Evolutionary conservation across 2,888 invertebrate species (phyloP).

Genomic region (Fabriciana adippe): DNA sequence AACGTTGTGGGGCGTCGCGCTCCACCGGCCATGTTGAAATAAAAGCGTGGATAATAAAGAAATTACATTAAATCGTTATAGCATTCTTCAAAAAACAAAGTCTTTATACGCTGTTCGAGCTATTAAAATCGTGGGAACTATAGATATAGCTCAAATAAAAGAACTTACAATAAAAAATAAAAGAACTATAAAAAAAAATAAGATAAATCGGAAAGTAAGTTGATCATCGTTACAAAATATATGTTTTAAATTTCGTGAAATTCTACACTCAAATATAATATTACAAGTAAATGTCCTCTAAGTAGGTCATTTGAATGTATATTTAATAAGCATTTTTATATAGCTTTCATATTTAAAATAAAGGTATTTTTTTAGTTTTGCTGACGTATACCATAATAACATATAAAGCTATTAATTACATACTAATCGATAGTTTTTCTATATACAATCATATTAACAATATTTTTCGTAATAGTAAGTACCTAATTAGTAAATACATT

Average conservation of each 20-base stretch:
- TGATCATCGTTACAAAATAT: conserved; percentile 25
- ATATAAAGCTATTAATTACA: no score
- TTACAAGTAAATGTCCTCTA: conserved; percentile 21
- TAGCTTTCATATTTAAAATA: background rate
- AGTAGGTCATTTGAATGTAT: conserved; percentile 13
- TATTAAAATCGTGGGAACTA: conserved; percentile 20
- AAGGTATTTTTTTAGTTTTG: background rate
- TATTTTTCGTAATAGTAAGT: no score
- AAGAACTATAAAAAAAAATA: no score
- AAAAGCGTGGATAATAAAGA: conserved; percentile 63
- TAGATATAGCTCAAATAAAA: background rate
- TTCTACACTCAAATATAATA: conserved; percentile 15
- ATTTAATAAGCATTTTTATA: conserved; percentile 18
- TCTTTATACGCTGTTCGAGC: conserved; percentile 8
- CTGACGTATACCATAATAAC: no score
- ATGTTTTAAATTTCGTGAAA: conserved; percentile 17
- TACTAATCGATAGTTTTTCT: no score
- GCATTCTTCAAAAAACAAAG: conserved; percentile 32
- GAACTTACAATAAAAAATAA: no score
- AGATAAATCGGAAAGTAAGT: no score
- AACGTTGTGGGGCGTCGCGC: conserved; percentile 74
- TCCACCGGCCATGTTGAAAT: conserved; percentile 72
- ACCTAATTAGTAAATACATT: no score
- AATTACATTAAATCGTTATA: conserved; percentile 65
- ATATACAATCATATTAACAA: no score